Conservation (phyloP, 2,888 invertebrate genomes). For the Aleiodes alternator region DNA sequence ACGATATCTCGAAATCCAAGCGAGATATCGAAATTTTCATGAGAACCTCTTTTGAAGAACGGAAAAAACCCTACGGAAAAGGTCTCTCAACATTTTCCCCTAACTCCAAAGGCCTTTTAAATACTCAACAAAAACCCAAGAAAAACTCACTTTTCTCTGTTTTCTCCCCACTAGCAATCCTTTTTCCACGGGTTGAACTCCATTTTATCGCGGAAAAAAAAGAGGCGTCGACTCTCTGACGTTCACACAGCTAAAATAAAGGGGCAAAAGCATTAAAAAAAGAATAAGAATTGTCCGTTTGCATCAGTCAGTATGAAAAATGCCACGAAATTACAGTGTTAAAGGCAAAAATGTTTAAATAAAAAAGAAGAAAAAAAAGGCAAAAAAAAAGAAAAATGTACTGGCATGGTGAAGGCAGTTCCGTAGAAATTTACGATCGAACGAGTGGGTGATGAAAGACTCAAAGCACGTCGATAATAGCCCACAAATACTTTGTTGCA, state of each 20-base stretch:
- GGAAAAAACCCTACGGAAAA: no score
- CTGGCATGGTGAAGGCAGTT: conserved; percentile 57
- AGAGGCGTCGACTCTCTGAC: no score
- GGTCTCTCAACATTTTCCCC: no score
- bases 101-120: neutral
- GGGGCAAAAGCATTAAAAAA: conserved; percentile 1
- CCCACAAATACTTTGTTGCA: conserved; percentile 51
- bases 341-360: conserved; percentile 53
- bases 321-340: conserved; percentile 69
- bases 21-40: no score
- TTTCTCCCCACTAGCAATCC: no score
- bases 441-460: conserved; percentile 68
- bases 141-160: no score
- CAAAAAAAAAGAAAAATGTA: conserved; percentile 47
- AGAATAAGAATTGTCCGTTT: neutral
- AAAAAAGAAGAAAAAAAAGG: no score
- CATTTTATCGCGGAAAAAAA: no score
- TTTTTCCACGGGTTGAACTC: no score
- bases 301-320: conserved; percentile 58
- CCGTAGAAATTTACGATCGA: conserved; percentile 66
- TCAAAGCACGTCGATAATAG: conserved; percentile 55
- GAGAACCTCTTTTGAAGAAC: no score
- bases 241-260: neutral
- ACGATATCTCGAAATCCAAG: no score
- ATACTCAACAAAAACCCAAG: no score